Conservation (phyloP, 2,113 vertebrate species). For the Poeciliopsis turrubarensis region DNA sequence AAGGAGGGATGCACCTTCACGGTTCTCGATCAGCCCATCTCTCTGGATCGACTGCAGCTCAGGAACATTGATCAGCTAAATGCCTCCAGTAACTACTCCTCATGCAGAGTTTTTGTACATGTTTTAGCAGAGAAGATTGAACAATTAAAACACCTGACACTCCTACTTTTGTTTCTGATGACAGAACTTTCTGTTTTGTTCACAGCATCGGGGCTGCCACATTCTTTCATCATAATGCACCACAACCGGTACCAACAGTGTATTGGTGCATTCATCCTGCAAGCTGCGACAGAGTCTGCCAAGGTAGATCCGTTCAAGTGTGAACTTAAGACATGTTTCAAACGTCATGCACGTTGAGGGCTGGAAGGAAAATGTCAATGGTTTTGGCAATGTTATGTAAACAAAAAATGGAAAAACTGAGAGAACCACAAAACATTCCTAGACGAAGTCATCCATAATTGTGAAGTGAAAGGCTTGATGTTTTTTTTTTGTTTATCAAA, state of each 20-base stretch:
- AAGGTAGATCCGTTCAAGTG: slow-evolving; percentile 77
- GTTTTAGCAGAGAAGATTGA: not conserved
- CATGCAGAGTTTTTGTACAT: not conserved
- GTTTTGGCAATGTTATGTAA: not conserved
- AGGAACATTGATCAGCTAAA: slow-evolving; percentile 86
- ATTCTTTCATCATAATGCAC: slow-evolving; percentile 90
- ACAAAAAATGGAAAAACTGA: not conserved
- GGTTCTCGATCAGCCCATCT: slow-evolving; percentile 89
- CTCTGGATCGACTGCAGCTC: slow-evolving; percentile 86
- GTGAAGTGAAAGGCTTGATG: not conserved
- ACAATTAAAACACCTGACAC: not conserved
- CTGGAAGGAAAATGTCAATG: not conserved
- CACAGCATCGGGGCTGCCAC: slow-evolving; percentile 84
- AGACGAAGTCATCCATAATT: not conserved
- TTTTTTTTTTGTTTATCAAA: not conserved
- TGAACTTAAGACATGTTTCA: slow-evolving; percentile 1
- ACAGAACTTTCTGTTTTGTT: slow-evolving; percentile 11
- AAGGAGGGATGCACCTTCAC: slow-evolving; percentile 86
- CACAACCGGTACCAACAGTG: slow-evolving; percentile 90
- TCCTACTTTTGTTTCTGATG: not conserved
- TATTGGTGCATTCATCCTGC: slow-evolving; percentile 86
- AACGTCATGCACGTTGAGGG: not conserved
- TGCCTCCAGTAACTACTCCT: slow-evolving; percentile 71
- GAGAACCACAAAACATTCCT: not conserved
- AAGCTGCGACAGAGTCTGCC: slow-evolving; percentile 83